Conservation (phyloP, 2,113 vertebrate genomes). For the Gymnobelideus leadbeateri region DNA sequence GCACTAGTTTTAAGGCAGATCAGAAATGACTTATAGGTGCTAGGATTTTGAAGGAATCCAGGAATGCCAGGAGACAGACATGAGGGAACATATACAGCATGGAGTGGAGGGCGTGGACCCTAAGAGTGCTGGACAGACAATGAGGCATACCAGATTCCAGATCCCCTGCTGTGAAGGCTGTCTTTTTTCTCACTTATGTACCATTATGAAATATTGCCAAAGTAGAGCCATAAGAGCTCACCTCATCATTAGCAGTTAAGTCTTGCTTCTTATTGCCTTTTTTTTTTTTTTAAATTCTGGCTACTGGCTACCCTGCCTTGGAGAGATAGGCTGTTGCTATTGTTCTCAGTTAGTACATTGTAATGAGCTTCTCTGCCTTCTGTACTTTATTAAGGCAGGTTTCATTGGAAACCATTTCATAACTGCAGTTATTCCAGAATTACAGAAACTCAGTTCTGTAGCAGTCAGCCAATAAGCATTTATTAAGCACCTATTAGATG, state of each 20-base stretch:
- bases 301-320: background rate
- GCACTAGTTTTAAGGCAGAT: background rate
- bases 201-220: background rate
- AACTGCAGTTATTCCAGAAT: background rate
- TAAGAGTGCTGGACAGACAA: background rate
- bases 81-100: background rate
- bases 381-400: background rate
- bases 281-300: background rate
- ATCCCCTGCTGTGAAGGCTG: background rate
- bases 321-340: background rate
- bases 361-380: background rate
- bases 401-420: background rate
- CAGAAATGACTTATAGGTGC: background rate
- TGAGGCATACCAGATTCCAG: background rate
- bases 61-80: background rate
- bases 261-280: background rate
- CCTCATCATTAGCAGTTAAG: background rate
- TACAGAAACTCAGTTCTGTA: background rate
- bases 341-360: background rate
- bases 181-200: background rate
- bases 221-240: background rate
- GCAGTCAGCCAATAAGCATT: background rate
- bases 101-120: background rate
- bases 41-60: background rate
- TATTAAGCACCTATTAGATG: background rate